Evolutionary conservation across 2,113 vertebrate species (phyloP), one percentile per base, ranked within the genome.

Genomic region (Zosterops hypoxanthus): DNA sequence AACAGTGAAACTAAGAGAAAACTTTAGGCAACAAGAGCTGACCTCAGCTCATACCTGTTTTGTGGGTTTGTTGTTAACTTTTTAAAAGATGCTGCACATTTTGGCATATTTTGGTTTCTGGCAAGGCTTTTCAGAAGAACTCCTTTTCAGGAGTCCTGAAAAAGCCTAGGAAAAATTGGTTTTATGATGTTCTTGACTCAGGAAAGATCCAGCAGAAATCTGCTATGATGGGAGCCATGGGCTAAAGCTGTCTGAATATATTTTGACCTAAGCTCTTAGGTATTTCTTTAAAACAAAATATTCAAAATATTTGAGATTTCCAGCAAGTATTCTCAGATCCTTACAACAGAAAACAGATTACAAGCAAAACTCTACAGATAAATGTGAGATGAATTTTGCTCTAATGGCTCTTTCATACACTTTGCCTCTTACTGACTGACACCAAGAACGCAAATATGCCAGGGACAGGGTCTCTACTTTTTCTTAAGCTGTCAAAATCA

Each of bases 401-500:
- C 24, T 55, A 91, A 88, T 86, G 81, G 69, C 75, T 92, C 75
- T 90, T 96, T 64, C 47, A 52, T 52, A 86, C 65, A 81, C 61
- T 83, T 81, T 96, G 82, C 93, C 68, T 75, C 92, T 65, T 90
- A 71, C 94, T 95, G 93, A 72, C 79, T 83, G 65, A 95, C 80
- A 86, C 39, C 64, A 78, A 85, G 78, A 94, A 89, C 6, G 26
- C 75, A 96, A 96, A 93, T 91, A 91, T 3, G 8, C 57, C 16
- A 16, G 61, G 90, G 93, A 96, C 33, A 36, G 70, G 85, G 57
- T 88, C 55, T 95, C 44, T 76, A 34, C 86, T 89, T 97, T 93
- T 78, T 44, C 91, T 94, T 94, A 89, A 90, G 66, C 84, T 97
- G 88, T 94, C 94, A 95, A 92, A 96, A 96, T 97, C 94, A 95